Conservation (phyloP, 2,113 vertebrate genomes). For the Leucosticte australis region DNA sequence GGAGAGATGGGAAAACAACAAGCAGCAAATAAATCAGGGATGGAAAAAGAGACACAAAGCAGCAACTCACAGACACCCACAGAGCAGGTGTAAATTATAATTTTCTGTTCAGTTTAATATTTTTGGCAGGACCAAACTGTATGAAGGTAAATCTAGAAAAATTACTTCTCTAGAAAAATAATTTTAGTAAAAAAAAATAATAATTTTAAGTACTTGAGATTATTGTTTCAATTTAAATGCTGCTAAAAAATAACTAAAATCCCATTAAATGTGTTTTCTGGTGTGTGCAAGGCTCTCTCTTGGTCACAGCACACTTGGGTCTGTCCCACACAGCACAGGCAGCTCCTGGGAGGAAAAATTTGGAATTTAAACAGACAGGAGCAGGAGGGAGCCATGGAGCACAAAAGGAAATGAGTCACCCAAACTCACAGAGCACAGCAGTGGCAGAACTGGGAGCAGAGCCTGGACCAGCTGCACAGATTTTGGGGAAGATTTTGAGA, state of each 20-base stretch:
- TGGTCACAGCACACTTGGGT: not conserved
- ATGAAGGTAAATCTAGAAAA: not conserved
- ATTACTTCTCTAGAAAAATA: not conserved
- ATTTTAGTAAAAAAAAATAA: not conserved
- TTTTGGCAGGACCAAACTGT: not conserved
- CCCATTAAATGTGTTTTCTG: not conserved
- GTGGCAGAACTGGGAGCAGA: not conserved
- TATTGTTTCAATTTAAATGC: not conserved
- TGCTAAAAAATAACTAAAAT: not conserved
- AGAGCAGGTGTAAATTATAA: not conserved
- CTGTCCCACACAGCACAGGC: not conserved
- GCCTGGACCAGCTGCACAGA: not conserved
- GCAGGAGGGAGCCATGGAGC: constrained; percentile 5
- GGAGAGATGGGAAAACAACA: not conserved
- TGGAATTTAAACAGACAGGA: not conserved
- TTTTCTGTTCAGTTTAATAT: not conserved
- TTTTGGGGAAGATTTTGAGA: not conserved
- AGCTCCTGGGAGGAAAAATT: not conserved
- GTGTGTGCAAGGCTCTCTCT: not conserved
- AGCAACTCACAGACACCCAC: not conserved
- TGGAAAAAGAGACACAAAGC: not conserved
- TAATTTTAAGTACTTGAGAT: not conserved
- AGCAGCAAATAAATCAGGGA: not conserved
- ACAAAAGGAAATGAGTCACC: constrained; percentile 45
- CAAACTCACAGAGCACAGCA: not conserved